A percentile compares a stretch with the other conserved stretches of the same genome.
Evolutionary conservation across 2,797 vertebrate genomes (phyloP).

Genomic region (Megalops cyprinoides): DNA sequence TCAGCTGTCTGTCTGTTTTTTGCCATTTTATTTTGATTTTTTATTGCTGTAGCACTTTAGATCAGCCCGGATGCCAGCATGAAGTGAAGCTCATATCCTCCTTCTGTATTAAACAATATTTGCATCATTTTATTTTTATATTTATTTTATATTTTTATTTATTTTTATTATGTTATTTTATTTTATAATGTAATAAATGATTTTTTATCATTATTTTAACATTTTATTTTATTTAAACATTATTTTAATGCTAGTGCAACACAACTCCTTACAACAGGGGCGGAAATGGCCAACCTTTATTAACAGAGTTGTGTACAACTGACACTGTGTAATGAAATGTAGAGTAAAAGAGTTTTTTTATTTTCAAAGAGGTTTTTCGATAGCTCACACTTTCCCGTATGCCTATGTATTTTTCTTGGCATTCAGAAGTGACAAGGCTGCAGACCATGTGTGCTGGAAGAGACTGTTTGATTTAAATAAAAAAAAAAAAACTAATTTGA

Average conservation of each 20-base stretch:
- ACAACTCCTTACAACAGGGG: not conserved
- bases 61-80: not conserved
- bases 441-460: not conserved
- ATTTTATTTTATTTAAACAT: not conserved
- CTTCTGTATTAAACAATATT: not conserved
- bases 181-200: too few relatives aligned
- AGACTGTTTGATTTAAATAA: constrained; percentile 12
- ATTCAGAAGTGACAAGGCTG: too few relatives aligned
- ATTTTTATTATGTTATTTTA: too few relatives aligned
- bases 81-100: not conserved
- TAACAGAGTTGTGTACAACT: too few relatives aligned
- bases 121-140: too few relatives aligned
- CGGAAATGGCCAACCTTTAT: constrained; percentile 9
- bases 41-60: not conserved
- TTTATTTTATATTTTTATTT: too few relatives aligned
- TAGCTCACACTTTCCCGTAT: not conserved
- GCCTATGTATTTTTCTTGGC: too few relatives aligned
- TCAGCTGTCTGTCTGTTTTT: not conserved
- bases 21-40: not conserved
- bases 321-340: constrained; percentile 1
- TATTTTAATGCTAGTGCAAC: not conserved
- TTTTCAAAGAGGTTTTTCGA: not conserved
- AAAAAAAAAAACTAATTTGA: constrained; percentile 61
- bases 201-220: too few relatives aligned
- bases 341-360: too few relatives aligned